Base-by-base conservation (phyloP, 2,113 vertebrate species). In the Todiramphus chloris region DNA sequence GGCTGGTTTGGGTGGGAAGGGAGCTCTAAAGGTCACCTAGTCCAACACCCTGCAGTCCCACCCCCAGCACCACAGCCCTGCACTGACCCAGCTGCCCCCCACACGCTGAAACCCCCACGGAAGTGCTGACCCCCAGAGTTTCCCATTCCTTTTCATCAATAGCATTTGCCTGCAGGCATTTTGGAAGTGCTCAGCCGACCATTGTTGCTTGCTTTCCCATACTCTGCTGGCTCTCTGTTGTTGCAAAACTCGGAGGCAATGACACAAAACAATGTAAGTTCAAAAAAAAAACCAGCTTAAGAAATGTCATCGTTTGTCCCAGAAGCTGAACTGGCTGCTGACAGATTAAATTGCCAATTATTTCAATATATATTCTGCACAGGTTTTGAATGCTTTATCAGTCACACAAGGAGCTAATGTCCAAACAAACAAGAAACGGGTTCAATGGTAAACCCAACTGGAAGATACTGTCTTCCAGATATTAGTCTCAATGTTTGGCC, bases 301-400 rank as follows among this genome's bases (percentile, higher is more conserved):
- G 58, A 81, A 91, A 83, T 92, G 66, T 51, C 79, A 53, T 66
- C 12, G 0, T 53, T 90, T 69, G 80, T 53, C 94, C 90, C 83
- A 58, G 55, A 51, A 85, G 41, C 41, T 8, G 41, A 86, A 44
- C 50, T 44, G 75, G 84, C 84, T 96, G 63, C 93, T 94, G 79
- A 76, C 85, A 95, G 77, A 91, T 89, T 43, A 81, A 96, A 96
- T 93, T 48, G 89, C 86, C 62, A 94, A n/a, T 81, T 56, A 76
- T 75, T 94, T 87, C 89, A 88, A 89, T 94, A 91, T 37, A 89
- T 62, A 84, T 87, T 96, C 94, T 95, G 70, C 80, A 77, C 81
- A 77, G 91, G 55, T 91, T 97, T 94, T 82, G 92, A 96, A 97
- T 81, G 70, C 70, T 81, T 96, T 94, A 96, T 97, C 97, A 96